Evolutionary conservation across 1,140 invertebrate genomes (phyloP), one percentile per base, ranked within the genome.

Genomic region (Pristionchus pacificus): DNA sequence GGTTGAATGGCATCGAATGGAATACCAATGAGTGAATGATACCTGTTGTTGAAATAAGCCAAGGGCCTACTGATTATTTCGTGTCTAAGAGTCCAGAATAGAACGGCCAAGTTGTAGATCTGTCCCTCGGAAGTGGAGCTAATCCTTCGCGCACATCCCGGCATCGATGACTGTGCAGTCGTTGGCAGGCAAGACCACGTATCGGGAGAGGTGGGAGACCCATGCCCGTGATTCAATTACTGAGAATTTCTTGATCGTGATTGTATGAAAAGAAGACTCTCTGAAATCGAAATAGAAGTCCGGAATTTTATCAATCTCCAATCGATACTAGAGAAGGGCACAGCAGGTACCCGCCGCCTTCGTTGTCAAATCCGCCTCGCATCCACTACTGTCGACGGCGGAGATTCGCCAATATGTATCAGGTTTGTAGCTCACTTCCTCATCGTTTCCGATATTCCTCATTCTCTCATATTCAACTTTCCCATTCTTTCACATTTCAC

Each of bases 111-210:
- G 28, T 62, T 78, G 28, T 83, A 93, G 90, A 91, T 93, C 14
- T 91, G 91, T 29, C 92, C 92, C 25, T 90, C 91, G 0, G 91
- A 93, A 85, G 86, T 93, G 33, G 92, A 93, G 85, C 89, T 88
- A 77, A 84, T 93, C 14, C 87, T 93, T 13, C 85, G 91, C 70
- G 88, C 89, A 74, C 86, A 90, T 66, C 88, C 89, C 0, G 89
- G 88, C 68, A 88, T 93, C 2, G 88, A 88, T 15, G 91, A 93
- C 83, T 90, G 89, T n/a, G 91, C 90, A 2, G 91, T 93, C 0
- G 88, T 92, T 25, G 91, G 91, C 0, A 85, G 91, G 0, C 90
- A 90, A 0, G 89, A 93, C 82, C 84, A 87, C 1, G 81, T 87
- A 57, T 85, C 85, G 64, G 92, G 92, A 10, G 92, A 95, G 85